A percentile compares a stretch with the other conserved stretches of the same genome.
Evolutionary conservation across 2,113 vertebrate genomes (phyloP).

Genomic region (Hymenochirus boettgeri): DNA sequence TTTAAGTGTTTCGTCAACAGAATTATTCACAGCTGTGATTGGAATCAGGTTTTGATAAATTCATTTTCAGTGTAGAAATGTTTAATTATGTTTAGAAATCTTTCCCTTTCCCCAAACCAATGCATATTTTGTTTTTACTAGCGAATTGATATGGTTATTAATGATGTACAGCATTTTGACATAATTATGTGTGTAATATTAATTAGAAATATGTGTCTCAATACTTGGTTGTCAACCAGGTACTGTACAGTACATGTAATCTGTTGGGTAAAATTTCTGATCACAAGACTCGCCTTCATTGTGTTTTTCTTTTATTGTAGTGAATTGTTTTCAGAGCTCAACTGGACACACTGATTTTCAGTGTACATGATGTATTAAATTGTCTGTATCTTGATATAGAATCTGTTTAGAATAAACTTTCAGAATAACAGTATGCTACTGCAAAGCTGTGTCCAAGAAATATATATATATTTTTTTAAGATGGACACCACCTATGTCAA

Average conservation of each 20-base stretch:
- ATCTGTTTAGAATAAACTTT: constrained; percentile 50
- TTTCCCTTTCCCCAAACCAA: constrained; percentile 45
- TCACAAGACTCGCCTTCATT: constrained; percentile 58
- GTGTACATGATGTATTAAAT: constrained; percentile 58
- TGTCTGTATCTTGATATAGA: constrained; percentile 48
- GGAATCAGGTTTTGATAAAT: constrained; percentile 81
- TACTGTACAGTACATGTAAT: constrained; percentile 57
- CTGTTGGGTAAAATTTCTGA: constrained; percentile 56
- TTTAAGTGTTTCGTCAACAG: constrained; percentile 72
- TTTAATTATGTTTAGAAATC: constrained; percentile 62
- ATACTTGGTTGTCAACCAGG: constrained; percentile 57
- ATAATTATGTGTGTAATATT: constrained; percentile 56
- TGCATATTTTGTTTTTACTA: constrained; percentile 58
- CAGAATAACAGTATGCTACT: constrained; percentile 47
- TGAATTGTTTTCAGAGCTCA: constrained; percentile 65
- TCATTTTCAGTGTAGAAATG: constrained; percentile 79
- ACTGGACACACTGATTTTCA: constrained; percentile 54
- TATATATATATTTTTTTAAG: constrained; percentile 47
- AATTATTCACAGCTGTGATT: constrained; percentile 62
- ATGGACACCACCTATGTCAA: constrained; percentile 63
- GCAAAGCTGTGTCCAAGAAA: constrained; percentile 42
- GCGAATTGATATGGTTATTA: constrained; percentile 51
- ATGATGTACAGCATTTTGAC: constrained; percentile 64
- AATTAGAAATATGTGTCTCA: constrained; percentile 52
- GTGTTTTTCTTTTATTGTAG: constrained; percentile 60